Conservation (phyloP, 1,140 invertebrate genomes). For the Aphidius ervi region DNA sequence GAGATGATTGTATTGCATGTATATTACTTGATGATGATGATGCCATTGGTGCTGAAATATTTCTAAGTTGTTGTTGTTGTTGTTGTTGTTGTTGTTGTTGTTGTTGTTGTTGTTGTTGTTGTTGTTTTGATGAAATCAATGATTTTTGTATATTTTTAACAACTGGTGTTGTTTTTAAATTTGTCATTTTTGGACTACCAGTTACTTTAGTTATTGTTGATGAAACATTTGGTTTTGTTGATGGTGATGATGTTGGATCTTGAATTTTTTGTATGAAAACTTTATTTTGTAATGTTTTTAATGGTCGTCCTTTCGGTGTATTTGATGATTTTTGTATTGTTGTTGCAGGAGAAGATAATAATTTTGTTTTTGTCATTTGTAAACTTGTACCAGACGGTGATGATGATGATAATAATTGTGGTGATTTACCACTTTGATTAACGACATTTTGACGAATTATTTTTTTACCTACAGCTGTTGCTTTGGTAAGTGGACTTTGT, state of each 20-base stretch:
- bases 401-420: neutral
- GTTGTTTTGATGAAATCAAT: too few species aligned
- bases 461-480: constrained; percentile 34
- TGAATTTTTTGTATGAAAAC: constrained; percentile 30
- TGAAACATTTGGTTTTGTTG: constrained; percentile 17
- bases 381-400: neutral
- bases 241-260: constrained; percentile 13
- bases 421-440: neutral
- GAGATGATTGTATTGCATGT: too few species aligned
- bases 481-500: constrained; percentile 40
- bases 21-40: too few species aligned
- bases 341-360: neutral
- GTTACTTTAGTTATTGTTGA: constrained; percentile 19
- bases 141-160: too few species aligned
- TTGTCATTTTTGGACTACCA: neutral
- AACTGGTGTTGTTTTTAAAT: too few species aligned
- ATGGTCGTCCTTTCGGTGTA: neutral
- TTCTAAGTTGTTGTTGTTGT: too few species aligned
- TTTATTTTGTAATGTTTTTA: constrained; percentile 13
- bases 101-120: too few species aligned
- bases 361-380: neutral
- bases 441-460: constrained; percentile 18
- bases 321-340: neutral
- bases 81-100: too few species aligned
- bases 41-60: too few species aligned